Conservation (phyloP, 2,888 invertebrate species). For the Allophyes oxyacanthae region DNA sequence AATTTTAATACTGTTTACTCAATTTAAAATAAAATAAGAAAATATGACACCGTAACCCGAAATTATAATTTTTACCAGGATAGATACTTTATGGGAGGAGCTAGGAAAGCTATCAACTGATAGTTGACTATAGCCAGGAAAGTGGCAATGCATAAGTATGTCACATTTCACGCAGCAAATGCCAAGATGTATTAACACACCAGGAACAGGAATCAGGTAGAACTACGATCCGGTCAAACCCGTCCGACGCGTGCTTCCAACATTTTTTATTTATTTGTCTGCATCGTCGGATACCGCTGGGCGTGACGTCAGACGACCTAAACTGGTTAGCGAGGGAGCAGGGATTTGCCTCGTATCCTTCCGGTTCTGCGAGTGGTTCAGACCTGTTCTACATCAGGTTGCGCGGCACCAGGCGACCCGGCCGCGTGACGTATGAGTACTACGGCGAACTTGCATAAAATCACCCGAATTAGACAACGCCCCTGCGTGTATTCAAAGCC, state of each 20-base stretch:
- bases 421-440: constrained; percentile 78
- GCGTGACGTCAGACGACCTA: constrained; percentile 88
- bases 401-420: constrained; percentile 77
- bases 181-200: constrained; percentile 79
- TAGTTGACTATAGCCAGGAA: constrained; percentile 8
- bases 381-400: constrained; percentile 89
- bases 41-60: too few species aligned
- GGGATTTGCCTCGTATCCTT: constrained; percentile 89
- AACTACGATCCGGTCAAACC: constrained; percentile 89
- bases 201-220: constrained; percentile 89
- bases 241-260: constrained; percentile 89
- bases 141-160: constrained; percentile 33
- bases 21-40: too few species aligned
- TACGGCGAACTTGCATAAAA: constrained; percentile 68
- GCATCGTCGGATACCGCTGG: constrained; percentile 88
- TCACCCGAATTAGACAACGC: constrained; percentile 63
- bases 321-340: constrained; percentile 89
- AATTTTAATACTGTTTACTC: too few species aligned
- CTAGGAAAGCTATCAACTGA: background rate
- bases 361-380: constrained; percentile 87
- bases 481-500: constrained; percentile 52
- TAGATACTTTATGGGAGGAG: background rate
- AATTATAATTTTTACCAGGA: background rate
- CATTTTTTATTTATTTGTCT: constrained; percentile 89
- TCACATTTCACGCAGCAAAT: constrained; percentile 68